Conservation (phyloP, 2,113 vertebrate genomes). For the Centropus unirufus region DNA sequence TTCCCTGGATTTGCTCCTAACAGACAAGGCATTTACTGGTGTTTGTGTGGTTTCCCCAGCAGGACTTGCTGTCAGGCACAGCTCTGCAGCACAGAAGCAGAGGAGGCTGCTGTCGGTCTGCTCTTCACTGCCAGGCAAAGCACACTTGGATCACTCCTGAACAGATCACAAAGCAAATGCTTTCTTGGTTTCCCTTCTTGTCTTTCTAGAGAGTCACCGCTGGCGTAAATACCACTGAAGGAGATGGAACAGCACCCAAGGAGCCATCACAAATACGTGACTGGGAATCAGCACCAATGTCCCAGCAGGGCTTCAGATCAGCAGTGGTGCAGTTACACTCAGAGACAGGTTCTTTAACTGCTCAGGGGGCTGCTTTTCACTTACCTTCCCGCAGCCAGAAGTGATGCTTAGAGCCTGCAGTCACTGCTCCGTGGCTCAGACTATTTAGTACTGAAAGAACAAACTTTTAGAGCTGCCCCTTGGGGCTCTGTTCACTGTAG, state of each 20-base stretch:
- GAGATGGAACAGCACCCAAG: neutral
- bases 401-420: neutral
- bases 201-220: conserved; percentile 73
- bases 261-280: neutral
- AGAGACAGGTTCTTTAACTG: neutral
- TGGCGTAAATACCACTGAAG: conserved; percentile 84
- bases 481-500: accelerated
- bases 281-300: neutral
- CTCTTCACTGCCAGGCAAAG: neutral
- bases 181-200: neutral
- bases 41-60: neutral
- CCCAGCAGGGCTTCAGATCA: neutral
- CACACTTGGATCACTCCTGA: accelerated
- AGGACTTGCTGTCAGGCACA: accelerated
- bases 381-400: neutral
- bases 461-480: neutral
- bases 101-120: neutral
- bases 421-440: neutral
- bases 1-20: neutral
- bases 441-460: no score
- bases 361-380: neutral
- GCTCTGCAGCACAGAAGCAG: neutral
- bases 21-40: neutral
- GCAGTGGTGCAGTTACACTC: neutral
- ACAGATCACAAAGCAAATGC: neutral